Evolutionary conservation across 2,888 invertebrate species (phyloP), one percentile per base, ranked within the genome.

Genomic region (Villa cingulata): DNA sequence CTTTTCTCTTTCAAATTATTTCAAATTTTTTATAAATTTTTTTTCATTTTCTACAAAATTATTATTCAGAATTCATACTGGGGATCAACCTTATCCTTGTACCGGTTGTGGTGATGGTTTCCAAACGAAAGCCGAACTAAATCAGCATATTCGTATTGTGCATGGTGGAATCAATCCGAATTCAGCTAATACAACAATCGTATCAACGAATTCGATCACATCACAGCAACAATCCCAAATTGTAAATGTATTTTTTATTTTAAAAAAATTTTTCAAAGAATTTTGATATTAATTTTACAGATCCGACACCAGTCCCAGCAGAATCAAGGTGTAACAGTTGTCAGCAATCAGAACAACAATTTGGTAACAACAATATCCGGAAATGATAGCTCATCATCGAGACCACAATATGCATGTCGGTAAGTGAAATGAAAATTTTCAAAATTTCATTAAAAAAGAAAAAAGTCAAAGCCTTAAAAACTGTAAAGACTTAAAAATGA

Each of bases 61-160:
- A 7, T 16, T 32, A 4, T 23, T 7, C 58, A 79, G 81, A 61
- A 74, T 83, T 37, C 85, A 86, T 60, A 83, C 83, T 19, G 83
- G 81, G 10, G 83, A 83, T 59, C 81, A 80, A 41, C 80, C 81
- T 1, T 81, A 80, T 53, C 79, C 83, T 14, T 85, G 84, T 58
- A 73, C 82, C 44, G 82, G 80, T 54, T 85, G 85, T 59, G 84
- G 84, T 18, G 84, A 85, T 65, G 80, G 83, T 15, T 85, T 84
- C 65, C 79, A 80, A 56, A 74, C 78, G 56, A 83, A 83, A 62
- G 70, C 75, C 17, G 84, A 84, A 53, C 65, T 85, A 53, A 77
- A 78, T 55, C 76, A 80, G 55, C 85, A 85, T 62, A 74, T 74
- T 57, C 77, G 78, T 59, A 65, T 74, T 37, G 72, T 73, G 49